Base-by-base conservation (phyloP, 2,113 vertebrate genomes). In the Sphaerodactylus townsendi region DNA sequence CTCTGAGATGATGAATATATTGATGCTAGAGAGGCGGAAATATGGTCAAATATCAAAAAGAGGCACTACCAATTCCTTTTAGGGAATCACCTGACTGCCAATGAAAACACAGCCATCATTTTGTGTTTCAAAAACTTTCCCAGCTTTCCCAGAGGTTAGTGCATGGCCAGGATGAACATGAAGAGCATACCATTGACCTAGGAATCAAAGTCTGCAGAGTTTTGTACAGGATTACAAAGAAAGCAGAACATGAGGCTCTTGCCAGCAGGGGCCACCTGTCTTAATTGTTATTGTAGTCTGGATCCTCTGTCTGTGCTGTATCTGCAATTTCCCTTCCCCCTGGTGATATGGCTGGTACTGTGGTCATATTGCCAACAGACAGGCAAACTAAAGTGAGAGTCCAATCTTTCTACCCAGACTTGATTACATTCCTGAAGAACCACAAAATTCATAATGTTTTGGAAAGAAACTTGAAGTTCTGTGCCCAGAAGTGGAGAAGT, bases 71-170 rank as follows among this genome's bases (percentile, higher is more conserved):
- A 90, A 10, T 89, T n/a, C 82, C 83, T 89, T 86, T 48, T 25
- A 84, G 79, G 50, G 56, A 88, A 21, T 77, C 11, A 33, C 64
- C 0, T 0, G 48, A 72, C 70, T 93, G 91, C 94, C 92, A 94
- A 91, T 65, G 68, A 77, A 79, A 93, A 89, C 79, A 86, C 48
- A 79, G 44, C 76, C 79, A 88, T 87, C 90, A 81, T 78, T 81
- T 79, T 2, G 13, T 72, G 81, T 92, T 87, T 85, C 86, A 85
- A 68, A 59, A 73, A 76, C 48, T 62, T 82, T 90, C 85, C 89
- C 91, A 11, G n/a, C 4, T 84, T 17, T 68, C 64, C 17, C 73
- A 65, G 79, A n/a, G 79, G 44, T 1, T 4, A 89, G 66, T 4
- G 70, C 37, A 70, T 82, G 21, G 19, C 23, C 48, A 88, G 48